Conservation (phyloP, 2,797 vertebrate genomes). For the Premnoplex brunnescens region DNA sequence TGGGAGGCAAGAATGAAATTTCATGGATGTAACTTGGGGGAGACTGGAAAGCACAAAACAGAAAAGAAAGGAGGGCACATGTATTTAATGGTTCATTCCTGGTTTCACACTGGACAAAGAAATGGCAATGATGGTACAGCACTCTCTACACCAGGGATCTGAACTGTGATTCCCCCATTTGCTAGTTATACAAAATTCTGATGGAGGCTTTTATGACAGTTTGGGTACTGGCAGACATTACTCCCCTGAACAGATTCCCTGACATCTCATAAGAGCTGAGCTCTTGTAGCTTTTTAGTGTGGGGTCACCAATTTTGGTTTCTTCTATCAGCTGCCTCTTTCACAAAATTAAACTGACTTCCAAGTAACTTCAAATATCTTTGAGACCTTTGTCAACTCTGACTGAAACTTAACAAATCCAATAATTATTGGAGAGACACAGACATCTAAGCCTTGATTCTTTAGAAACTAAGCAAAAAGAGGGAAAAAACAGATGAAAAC, state of each 20-base stretch:
- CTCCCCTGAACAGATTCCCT: neutral
- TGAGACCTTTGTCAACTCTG: neutral
- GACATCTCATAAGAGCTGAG: neutral
- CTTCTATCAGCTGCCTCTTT: neutral
- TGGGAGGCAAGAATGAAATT: neutral
- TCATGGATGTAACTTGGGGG: neutral
- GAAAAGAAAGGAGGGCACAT: neutral
- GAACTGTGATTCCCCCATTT: neutral
- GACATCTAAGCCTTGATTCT: neutral
- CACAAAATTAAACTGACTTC: neutral
- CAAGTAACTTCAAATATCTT: neutral
- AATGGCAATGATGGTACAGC: neutral
- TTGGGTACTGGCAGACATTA: neutral
- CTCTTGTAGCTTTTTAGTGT: neutral
- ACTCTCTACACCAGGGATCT: neutral
- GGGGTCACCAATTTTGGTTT: neutral
- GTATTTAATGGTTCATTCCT: neutral
- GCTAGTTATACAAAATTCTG: neutral
- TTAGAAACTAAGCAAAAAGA: neutral
- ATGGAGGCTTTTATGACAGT: neutral
- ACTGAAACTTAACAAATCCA: neutral
- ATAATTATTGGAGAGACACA: neutral
- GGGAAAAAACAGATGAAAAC: neutral
- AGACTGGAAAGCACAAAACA: neutral
- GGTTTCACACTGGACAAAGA: neutral